These are phyloP conservation scores for Goniozus legneri DNA, from an alignment of 1,140 invertebrate genomes.

Conservation along the genomic window DNA sequence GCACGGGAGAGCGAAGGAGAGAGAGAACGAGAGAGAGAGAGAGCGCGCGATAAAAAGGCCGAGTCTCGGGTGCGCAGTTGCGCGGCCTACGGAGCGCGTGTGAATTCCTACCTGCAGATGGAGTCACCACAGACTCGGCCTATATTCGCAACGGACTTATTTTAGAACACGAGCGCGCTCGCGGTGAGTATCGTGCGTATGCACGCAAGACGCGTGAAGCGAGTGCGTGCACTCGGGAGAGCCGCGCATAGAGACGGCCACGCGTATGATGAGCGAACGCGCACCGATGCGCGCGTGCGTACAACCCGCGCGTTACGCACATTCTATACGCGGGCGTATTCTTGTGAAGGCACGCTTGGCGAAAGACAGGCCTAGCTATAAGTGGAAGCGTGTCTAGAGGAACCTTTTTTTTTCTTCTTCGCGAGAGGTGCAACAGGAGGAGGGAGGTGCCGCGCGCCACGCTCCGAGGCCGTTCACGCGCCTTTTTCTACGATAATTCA, in stretches of 20 bases:
- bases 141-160: constrained; percentile 32
- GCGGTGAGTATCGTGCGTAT: constrained; percentile 4
- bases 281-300: too few species aligned
- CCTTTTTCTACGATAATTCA: too few species aligned
- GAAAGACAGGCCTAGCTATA: too few species aligned
- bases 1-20: neutral
- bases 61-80: too few species aligned
- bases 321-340: too few species aligned
- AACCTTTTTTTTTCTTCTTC: too few species aligned
- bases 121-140: constrained; percentile 19
- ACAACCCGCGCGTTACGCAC: too few species aligned
- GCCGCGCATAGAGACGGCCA: constrained; percentile 19
- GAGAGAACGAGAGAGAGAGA: constrained; percentile 2
- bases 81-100: constrained; percentile 18
- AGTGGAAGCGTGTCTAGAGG: too few species aligned
- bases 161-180: constrained; percentile 24
- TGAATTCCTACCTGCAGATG: constrained; percentile 25
- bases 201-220: constrained; percentile 11
- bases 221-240: constrained; percentile 12
- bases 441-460: too few species aligned
- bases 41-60: constrained; percentile 13
- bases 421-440: too few species aligned
- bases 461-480: too few species aligned
- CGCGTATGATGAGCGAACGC: constrained; percentile 25
- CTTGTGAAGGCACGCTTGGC: too few species aligned